Conservation (phyloP, 2,888 invertebrate species). For the Pandemis heparana region DNA sequence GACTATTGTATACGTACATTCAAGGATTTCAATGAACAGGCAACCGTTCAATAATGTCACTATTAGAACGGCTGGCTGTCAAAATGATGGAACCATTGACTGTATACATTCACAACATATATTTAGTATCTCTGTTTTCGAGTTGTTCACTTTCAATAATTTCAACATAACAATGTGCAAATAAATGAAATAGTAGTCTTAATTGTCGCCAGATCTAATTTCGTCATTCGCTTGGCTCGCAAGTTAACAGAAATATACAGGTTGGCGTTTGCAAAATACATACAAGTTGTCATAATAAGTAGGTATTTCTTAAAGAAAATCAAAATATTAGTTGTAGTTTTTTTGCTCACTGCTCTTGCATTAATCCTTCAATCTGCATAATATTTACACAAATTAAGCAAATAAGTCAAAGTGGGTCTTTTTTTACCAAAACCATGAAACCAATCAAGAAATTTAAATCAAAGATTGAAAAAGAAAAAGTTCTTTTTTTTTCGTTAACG, state of each 20-base stretch:
- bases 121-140: background rate
- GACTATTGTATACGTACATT: background rate
- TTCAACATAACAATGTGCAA: background rate
- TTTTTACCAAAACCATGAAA: no score
- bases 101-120: background rate
- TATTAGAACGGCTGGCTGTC: background rate
- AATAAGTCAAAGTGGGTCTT: no score
- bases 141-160: background rate
- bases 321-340: no score
- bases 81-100: background rate
- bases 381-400: no score
- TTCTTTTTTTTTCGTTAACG: no score
- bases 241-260: background rate
- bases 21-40: background rate
- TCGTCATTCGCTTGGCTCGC: background rate
- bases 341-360: no score
- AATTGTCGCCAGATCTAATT: background rate
- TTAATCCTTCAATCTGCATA: no score
- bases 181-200: background rate
- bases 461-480: no score
- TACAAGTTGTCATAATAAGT: background rate
- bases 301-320: no score
- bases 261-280: background rate
- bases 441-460: no score
- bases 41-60: background rate